Evolutionary conservation across 2,113 vertebrate genomes (phyloP).

Genomic region (Hypocryptadius cinnamomeus): DNA sequence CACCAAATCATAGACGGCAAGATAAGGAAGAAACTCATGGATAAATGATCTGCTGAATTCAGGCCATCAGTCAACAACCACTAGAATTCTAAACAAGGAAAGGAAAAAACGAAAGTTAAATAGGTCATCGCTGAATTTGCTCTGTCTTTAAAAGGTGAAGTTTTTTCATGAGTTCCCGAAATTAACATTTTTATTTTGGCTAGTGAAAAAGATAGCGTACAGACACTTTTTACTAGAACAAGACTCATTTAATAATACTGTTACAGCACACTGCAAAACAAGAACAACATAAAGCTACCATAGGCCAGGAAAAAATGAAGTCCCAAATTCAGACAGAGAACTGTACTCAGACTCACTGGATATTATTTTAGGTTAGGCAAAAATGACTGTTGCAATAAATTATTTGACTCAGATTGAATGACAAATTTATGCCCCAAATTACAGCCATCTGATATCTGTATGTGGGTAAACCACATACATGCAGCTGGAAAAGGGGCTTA

Average conservation of each 20-base stretch:
- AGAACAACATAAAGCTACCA: background rate
- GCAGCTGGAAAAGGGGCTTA: background rate
- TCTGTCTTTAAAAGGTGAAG: background rate
- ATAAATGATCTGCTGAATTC: background rate
- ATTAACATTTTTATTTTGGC: background rate
- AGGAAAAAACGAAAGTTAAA: background rate
- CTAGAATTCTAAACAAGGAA: background rate
- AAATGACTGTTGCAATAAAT: background rate
- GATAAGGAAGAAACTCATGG: background rate
- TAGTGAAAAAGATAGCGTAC: background rate
- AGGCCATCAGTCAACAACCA: background rate
- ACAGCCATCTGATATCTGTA: background rate
- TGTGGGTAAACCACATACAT: background rate
- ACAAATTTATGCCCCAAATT: background rate
- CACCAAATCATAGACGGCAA: background rate
- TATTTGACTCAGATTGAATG: background rate
- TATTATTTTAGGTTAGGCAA: background rate
- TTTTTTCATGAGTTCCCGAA: background rate
- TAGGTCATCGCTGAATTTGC: background rate
- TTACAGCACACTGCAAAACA: background rate
- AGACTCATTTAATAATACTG: background rate
- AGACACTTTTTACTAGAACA: background rate
- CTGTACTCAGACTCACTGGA: background rate
- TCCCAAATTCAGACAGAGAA: background rate
- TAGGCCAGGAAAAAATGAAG: background rate